Conservation (phyloP, 1,140 invertebrate species). For the Latrodectus geometricus region DNA sequence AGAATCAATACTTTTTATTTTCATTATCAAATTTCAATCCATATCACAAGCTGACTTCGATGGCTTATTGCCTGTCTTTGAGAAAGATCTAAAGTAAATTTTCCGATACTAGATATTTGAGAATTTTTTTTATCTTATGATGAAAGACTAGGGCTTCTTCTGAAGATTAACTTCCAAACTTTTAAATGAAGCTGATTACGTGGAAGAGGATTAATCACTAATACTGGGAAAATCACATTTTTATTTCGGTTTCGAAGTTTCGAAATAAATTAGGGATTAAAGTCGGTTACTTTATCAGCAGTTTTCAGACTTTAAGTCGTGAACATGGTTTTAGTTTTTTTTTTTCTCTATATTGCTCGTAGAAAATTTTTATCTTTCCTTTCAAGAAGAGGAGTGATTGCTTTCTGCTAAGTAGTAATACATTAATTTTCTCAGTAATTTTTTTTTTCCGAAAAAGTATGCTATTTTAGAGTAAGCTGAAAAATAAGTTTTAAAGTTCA, state of each 20-base stretch:
- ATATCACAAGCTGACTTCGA: too few relatives aligned
- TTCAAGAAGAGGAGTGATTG: not conserved
- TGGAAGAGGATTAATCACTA: slow-evolving; percentile 28
- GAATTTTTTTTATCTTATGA: not conserved
- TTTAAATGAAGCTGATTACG: slow-evolving; percentile 34
- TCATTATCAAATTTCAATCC: too few relatives aligned
- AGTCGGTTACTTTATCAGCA: slow-evolving; percentile 27
- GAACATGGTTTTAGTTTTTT: not conserved
- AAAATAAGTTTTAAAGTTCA: too few relatives aligned
- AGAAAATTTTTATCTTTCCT: not conserved
- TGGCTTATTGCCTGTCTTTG: not conserved
- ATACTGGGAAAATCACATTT: slow-evolving; percentile 9
- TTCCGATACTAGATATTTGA: not conserved
- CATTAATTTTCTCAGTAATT: too few relatives aligned
- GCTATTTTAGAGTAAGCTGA: too few relatives aligned
- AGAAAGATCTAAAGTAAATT: not conserved
- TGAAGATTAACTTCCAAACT: not conserved
- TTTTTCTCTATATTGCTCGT: not conserved
- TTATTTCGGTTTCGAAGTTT: slow-evolving; percentile 9
- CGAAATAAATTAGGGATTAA: slow-evolving; percentile 33
- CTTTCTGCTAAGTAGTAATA: not conserved
- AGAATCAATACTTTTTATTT: too few relatives aligned
- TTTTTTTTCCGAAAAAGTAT: too few relatives aligned
- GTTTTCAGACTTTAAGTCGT: slow-evolving; percentile 10
- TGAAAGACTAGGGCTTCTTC: not conserved